Conservation (phyloP, 2,113 vertebrate species). For the Sinocyclocheilus rhinocerous region DNA sequence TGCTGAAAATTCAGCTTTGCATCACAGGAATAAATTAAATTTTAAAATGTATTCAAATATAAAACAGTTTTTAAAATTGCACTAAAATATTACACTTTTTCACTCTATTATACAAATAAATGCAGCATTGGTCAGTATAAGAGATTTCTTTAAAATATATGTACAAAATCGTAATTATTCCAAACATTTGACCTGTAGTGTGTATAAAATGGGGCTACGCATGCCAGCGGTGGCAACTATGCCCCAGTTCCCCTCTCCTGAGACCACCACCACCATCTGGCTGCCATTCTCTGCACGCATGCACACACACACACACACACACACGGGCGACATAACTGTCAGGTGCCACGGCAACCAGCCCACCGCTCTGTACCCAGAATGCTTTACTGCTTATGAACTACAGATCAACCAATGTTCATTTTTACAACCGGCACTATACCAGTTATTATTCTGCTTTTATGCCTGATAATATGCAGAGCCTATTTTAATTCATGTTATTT, state of each 20-base stretch:
- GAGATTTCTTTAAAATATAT: too few relatives aligned
- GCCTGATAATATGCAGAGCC: neutral
- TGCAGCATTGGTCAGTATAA: too few relatives aligned
- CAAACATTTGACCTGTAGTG: neutral
- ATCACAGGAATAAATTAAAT: too few relatives aligned
- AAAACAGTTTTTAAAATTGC: too few relatives aligned
- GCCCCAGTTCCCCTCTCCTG: slow-evolving; percentile 54
- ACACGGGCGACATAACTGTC: slow-evolving; percentile 50
- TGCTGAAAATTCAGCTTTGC: too few relatives aligned
- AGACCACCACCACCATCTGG: slow-evolving; percentile 58
- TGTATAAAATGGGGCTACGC: slow-evolving; percentile 35
- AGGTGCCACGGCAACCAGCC: slow-evolving; percentile 48
- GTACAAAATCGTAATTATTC: too few relatives aligned
- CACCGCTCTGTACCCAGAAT: slow-evolving; percentile 37
- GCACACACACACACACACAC: slow-evolving; percentile 34
- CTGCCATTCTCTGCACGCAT: slow-evolving; percentile 51
- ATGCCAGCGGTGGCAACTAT: slow-evolving; percentile 55
- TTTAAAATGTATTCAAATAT: too few relatives aligned
- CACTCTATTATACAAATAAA: too few relatives aligned
- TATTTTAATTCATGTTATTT: neutral
- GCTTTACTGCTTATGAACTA: slow-evolving; percentile 20
- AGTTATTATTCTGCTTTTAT: neutral
- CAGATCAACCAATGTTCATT: neutral
- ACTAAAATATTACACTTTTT: too few relatives aligned
- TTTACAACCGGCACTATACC: neutral